Base-by-base conservation (phyloP, 2,113 vertebrate species). In the Xyliphius kryptos region DNA sequence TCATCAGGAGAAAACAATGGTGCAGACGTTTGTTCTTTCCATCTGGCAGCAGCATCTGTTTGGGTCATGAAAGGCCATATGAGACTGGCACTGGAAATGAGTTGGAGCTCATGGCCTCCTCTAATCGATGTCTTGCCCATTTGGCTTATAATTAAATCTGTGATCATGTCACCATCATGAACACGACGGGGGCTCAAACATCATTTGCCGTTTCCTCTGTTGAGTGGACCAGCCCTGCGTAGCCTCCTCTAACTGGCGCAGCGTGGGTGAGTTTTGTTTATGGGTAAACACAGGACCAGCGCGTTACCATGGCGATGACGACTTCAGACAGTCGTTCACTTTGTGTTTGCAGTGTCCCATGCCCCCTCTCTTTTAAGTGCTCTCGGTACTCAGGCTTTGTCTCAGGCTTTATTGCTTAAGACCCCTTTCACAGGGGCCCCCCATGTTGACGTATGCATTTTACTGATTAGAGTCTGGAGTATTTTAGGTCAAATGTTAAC, bases 41-140 rank as follows among this genome's bases (percentile, higher is more conserved):
- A 48, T 69, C 61, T 64, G 61, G 10, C 54, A 47, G 12, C 50
- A 59, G 56, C 48, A 26, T 69, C 48, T 54, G 67, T 68, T 61
- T 22, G 41, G 60, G 19, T 44, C 12, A 43, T 44, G 17, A 52
- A 20, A 10, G 38, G 44, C 22, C 56, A 59, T 50, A 32, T 63
- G 36, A 51, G 44, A n/a, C n/a, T 47, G 32, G 40, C 16, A 53
- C 26, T 41, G 59, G 15, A 47, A 48, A 37, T 63, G n/a, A 41
- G 38, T 70, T 58, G 48, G 44, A 14, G 11, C 48, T 55, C 43
- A 16, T 57, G 67, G 43, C 47, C 41, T 64, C 26, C 14, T 13
- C 43, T 46, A 46, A 46, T 46, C 43, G n/a, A 46, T 46, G 13
- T 10, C 32, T 10, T 14, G 37, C 54, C 56, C 55, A 64, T 70